These are phyloP conservation scores for Saturnia pavonia DNA, from an alignment of 2,888 invertebrate genomes.

Conservation along the genomic window DNA sequence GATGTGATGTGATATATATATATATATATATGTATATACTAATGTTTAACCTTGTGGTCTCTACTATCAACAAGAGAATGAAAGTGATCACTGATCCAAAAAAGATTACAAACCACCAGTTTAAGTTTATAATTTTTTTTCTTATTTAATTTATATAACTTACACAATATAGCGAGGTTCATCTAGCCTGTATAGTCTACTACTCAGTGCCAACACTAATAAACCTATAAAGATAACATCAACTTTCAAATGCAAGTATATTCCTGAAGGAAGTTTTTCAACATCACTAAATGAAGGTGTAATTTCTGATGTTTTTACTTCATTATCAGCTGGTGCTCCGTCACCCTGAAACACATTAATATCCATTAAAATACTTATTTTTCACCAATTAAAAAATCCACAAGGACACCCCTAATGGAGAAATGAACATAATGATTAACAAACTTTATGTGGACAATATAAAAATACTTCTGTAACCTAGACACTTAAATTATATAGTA, in stretches of 20 bases:
- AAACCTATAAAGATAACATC: conserved; percentile 88
- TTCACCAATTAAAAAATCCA: not conserved
- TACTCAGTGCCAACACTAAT: conserved; percentile 86
- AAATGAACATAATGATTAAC: not conserved
- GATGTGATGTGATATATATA: too few relatives aligned
- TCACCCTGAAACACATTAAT: conserved; percentile 41
- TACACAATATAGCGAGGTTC: conserved; percentile 95
- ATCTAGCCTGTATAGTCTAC: conserved; percentile 91
- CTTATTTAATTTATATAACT: conserved; percentile 62
- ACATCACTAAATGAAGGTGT: conserved; percentile 24
- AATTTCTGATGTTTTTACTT: conserved; percentile 30
- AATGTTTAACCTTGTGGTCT: too few relatives aligned
- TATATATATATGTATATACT: too few relatives aligned
- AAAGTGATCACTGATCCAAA: too few relatives aligned
- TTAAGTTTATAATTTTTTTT: not conserved
- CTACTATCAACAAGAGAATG: too few relatives aligned
- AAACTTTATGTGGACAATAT: not conserved
- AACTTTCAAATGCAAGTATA: conserved; percentile 83
- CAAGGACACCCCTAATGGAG: not conserved
- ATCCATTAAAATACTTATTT: not conserved
- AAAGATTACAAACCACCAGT: too few relatives aligned
- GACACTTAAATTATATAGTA: not conserved
- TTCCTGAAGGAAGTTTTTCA: conserved; percentile 37
- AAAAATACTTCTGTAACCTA: not conserved
- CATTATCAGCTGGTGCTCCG: conserved; percentile 43